phyloP scores from a whole-genome alignment of 2,797 vertebrate species.

The Danio choprae region DNA sequence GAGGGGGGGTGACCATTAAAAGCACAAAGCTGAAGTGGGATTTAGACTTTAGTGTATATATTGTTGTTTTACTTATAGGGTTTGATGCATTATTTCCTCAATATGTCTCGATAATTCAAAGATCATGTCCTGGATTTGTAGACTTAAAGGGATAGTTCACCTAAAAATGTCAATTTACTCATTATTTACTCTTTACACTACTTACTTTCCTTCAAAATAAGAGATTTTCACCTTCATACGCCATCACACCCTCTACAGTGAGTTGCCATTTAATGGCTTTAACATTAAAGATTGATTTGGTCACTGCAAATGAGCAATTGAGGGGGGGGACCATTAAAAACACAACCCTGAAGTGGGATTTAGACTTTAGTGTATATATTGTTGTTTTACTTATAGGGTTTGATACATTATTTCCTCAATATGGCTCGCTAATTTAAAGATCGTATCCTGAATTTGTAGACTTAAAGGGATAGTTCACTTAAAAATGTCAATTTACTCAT shows the following conservation, averaged over 20 bases:
- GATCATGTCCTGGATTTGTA: neutral
- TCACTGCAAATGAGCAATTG: conserved; percentile 29
- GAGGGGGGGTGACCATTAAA: conserved; percentile 27
- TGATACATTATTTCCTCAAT: neutral
- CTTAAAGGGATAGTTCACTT: no score
- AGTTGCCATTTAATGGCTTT: conserved; percentile 72
- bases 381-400: neutral
- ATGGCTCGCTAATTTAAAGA: neutral
- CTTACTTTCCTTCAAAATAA: no score
- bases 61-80: neutral
- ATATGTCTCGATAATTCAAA: neutral
- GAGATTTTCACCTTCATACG: no score
- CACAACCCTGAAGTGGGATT: conserved; percentile 5
- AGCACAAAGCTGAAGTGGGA: conserved; percentile 2
- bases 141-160: no score
- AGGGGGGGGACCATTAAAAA: conserved; percentile 25
- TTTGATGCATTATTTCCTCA: neutral
- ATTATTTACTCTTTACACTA: no score
- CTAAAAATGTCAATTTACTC: no score
- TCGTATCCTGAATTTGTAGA: neutral
- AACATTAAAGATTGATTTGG: conserved; percentile 85
- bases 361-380: neutral
- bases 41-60: neutral
- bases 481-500: no score
- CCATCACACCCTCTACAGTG: conserved; percentile 79